Base-by-base conservation (phyloP, 2,888 invertebrate genomes). In the Petrophora chlorosata region DNA sequence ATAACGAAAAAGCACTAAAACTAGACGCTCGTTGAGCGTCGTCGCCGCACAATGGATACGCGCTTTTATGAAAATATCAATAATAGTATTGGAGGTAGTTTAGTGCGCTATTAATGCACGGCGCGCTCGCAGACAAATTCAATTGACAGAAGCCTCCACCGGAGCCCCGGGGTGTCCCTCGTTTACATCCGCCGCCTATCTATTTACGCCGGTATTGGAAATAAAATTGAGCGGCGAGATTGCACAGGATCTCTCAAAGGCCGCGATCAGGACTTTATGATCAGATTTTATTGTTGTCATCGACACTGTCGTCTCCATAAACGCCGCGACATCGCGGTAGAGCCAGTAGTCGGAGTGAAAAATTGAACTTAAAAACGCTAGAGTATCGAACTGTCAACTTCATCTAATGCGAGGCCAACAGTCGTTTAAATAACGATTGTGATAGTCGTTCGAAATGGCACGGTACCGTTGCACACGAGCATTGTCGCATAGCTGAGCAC, bases 41-140 rank as follows among this genome's bases (percentile, higher is more conserved):
- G 63, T 70, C 70, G 70, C 67, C 59, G 60, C 65, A 82, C 78
- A 85, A 83, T 80, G 59, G 77, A 70, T 71, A 70, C 63, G 67
- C 59, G 74, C 71, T 76, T 81, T 79, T 82, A 84, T 83, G 79
- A 81, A 82, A 79, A 83, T 81, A 81, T 80, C 79, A 82, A 80
- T 85, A 79, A 83, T 82, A 79, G 76, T 78, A 77, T 75, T 78
- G 69, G 79, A 81, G 70, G 72, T 78, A 84, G 82, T 86, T 87
- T 86, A 87, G 80, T 81, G 70, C 72, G 81, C 82, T 81, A 82
- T 88, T 87, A 87, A 85, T 81, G 76, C 73, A 72, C 72, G 76
- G 74, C 73, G 82, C 82, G 85, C 82, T 85, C 78, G 87, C 85
- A 87, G 89, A 90, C 89, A 87, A 90, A 90, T 86, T 89, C 86